These are phyloP conservation scores for Chromobotia macracanthus DNA, from an alignment of 2,797 vertebrate species.

Conservation along the genomic window DNA sequence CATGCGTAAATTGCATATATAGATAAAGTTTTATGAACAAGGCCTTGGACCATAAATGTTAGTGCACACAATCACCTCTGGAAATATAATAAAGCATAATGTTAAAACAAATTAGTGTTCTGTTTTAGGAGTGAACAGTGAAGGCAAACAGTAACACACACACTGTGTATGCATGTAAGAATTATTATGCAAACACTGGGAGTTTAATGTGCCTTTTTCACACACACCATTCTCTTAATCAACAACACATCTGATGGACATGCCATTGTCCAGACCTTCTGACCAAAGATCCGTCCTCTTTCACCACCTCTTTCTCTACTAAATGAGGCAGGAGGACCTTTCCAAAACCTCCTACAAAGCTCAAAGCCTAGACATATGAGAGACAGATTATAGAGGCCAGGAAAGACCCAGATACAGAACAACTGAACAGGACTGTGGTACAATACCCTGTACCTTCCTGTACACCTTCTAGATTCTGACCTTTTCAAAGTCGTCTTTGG, in stretches of 20 bases:
- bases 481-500: slow-evolving; percentile 96
- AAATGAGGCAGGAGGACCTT: slow-evolving; percentile 84
- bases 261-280: slow-evolving; percentile 88
- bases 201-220: neutral
- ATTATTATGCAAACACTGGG: slow-evolving; percentile 7
- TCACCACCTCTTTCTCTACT: slow-evolving; percentile 86
- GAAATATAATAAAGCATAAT: too few species aligned
- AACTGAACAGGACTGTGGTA: neutral
- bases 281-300: slow-evolving; percentile 90
- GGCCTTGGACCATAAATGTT: too few species aligned
- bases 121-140: too few species aligned
- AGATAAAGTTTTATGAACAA: too few species aligned
- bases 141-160: too few species aligned
- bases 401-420: slow-evolving; percentile 3
- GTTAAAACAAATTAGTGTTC: too few species aligned
- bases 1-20: too few species aligned
- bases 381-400: slow-evolving; percentile 47
- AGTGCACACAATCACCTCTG: too few species aligned
- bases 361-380: slow-evolving; percentile 83
- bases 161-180: neutral
- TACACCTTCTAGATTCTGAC: slow-evolving; percentile 66
- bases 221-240: slow-evolving; percentile 55
- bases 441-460: neutral
- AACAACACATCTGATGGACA: slow-evolving; percentile 58
- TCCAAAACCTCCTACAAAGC: slow-evolving; percentile 85